A percentile compares a stretch with the other conserved stretches of the same genome.
Conservation (phyloP, 2,888 invertebrate species). For the Charanyca ferruginea region DNA sequence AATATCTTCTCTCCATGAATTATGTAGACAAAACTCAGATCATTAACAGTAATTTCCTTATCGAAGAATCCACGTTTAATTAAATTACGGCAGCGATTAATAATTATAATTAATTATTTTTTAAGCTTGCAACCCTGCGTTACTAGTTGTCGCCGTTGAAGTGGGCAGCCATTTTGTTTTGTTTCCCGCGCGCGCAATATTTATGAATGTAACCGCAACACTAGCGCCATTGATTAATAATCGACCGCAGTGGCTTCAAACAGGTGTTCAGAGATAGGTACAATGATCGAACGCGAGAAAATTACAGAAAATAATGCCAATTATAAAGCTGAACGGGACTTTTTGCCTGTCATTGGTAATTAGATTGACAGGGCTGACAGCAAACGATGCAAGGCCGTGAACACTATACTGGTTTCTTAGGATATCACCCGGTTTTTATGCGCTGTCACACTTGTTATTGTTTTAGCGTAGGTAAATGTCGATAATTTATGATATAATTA, state of each 20-base stretch:
- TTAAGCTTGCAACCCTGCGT: conserved; percentile 61
- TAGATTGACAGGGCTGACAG: conserved; percentile 51
- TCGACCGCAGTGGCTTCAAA: conserved; percentile 32
- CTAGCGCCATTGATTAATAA: conserved; percentile 76
- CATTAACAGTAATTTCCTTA: conserved; percentile 56
- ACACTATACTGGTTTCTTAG: conserved; percentile 38
- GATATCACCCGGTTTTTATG: conserved; percentile 32
- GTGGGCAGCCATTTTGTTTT: conserved; percentile 72
- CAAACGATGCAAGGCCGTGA: conserved; percentile 12
- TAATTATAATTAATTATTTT: conserved; percentile 46
- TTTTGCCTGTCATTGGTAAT: conserved; percentile 49
- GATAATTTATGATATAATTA: conserved; percentile 56
- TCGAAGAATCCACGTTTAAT: conserved; percentile 45
- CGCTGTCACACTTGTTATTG: conserved; percentile 23
- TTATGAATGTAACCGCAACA: conserved; percentile 72
- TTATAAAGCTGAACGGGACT: conserved; percentile 47
- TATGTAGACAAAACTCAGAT: conserved; percentile 44
- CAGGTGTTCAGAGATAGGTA: conserved; percentile 47
- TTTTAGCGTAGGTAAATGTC: conserved; percentile 35
- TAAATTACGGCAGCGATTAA: conserved; percentile 44
- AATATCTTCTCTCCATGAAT: conserved; percentile 29
- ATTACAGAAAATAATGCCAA: conserved; percentile 59
- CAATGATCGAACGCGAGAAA: conserved; percentile 52
- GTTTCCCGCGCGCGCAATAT: conserved; percentile 69
- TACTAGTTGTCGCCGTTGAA: conserved; percentile 60